phyloP scores from a whole-genome alignment of 2,888 invertebrate species.

The Seira musarum region DNA sequence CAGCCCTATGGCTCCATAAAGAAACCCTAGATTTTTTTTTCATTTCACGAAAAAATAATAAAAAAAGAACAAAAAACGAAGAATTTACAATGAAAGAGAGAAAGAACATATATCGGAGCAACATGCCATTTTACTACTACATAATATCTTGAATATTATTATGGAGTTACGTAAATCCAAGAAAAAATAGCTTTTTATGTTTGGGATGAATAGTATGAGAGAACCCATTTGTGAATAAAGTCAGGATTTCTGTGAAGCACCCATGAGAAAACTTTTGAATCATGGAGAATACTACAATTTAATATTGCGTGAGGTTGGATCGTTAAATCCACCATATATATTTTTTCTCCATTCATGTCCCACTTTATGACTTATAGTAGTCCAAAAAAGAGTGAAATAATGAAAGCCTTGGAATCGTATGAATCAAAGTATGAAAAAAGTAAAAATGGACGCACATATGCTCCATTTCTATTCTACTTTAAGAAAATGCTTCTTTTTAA shows the following conservation, averaged over 20 bases:
- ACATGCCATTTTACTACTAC: conserved; percentile 29
- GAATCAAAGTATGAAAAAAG: conserved; percentile 8
- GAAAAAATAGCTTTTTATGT: neutral
- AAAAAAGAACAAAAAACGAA: neutral
- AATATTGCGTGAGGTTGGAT: conserved; percentile 68
- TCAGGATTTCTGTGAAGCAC: conserved; percentile 50
- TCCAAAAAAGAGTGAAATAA: too few species aligned
- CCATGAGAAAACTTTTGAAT: conserved; percentile 42
- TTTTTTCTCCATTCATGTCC: conserved; percentile 60
- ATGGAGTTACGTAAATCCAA: neutral
- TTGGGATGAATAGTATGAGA: conserved; percentile 20
- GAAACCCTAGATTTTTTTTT: too few species aligned
- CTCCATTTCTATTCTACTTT: conserved; percentile 31
- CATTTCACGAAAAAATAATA: too few species aligned
- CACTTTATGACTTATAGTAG: conserved; percentile 30
- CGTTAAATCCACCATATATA: conserved; percentile 65
- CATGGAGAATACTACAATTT: conserved; percentile 67
- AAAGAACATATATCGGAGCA: neutral
- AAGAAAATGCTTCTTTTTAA: conserved; percentile 19
- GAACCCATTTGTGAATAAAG: conserved; percentile 33
- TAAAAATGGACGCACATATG: conserved; percentile 30
- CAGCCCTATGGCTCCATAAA: too few species aligned
- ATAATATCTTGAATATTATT: too few species aligned
- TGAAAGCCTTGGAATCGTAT: conserved; percentile 20
- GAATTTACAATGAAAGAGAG: conserved; percentile 15